Percentiles rank a stretch among this genome's conserved stretches.
Conservation (phyloP, 2,113 vertebrate genomes). For the Myrmecobius fasciatus region DNA sequence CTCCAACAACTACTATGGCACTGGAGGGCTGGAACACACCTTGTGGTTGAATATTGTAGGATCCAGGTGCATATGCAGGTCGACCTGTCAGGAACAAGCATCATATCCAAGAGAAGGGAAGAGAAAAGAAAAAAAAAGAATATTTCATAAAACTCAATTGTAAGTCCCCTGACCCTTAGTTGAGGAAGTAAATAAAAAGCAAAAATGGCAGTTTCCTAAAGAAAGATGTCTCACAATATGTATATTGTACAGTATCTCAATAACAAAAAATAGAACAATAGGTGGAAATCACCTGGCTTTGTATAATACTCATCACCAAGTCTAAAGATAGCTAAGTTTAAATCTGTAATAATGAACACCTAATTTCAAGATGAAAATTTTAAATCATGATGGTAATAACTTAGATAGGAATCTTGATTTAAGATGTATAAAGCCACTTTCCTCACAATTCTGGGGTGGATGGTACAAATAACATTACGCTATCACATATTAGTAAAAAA, state of each 20-base stretch:
- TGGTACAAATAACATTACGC: background rate
- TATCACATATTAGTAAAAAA: background rate
- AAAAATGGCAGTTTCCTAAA: background rate
- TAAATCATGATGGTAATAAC: background rate
- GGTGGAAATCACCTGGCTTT: background rate
- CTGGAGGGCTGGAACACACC: conserved; percentile 76
- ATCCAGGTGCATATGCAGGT: background rate
- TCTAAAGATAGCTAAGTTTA: background rate
- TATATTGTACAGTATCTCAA: background rate
- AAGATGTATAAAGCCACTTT: background rate
- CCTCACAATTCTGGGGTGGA: background rate
- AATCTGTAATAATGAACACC: background rate
- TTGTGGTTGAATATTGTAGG: background rate
- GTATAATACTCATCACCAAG: background rate
- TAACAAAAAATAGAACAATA: background rate
- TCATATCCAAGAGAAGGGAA: background rate
- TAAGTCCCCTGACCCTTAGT: background rate
- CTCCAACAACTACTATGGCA: conserved; percentile 97
- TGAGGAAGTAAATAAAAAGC: background rate
- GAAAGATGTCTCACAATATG: background rate
- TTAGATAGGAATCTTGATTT: background rate
- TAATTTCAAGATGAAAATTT: background rate
- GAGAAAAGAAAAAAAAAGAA: background rate
- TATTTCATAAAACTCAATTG: background rate
- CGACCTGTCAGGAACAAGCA: background rate